Evolutionary conservation across 2,888 invertebrate species (phyloP), one percentile per base, ranked within the genome.

Genomic region (Campaea margaritaria): DNA sequence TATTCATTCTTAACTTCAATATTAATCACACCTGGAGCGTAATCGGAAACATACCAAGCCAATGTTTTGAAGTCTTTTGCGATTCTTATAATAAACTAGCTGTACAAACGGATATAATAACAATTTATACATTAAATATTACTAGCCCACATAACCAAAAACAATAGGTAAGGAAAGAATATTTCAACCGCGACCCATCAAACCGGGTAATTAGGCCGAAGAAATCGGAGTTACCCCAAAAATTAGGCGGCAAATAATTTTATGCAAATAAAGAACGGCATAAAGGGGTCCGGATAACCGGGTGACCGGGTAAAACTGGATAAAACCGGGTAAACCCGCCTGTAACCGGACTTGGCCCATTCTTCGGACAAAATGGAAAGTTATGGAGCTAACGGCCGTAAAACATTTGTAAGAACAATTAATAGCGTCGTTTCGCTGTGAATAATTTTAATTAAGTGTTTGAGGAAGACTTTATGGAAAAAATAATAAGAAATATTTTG

Each of bases 181-280:
- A 60, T 59, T 39, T 28, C 47, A 58, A 42, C 42, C 50, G 14
- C 27, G 14, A 28, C 41, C 38, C 50, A 39, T 38, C 41, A 41
- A 63, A 58, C 57, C 58, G 42, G 62, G 53, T 70, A 72, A 73
- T 73, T 70, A 72, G 61, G 62, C 57, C 50, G 57, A 59, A 62
- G 64, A 60, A 68, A 65, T 59, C 52, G 57, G 49, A 59, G 45
- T 53, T 52, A 54, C 55, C 57, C 64, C 31, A 67, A 69, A 69
- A 68, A 68, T 65, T 66, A 67, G 65, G 58, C 65, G 72, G 55
- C 48, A 67, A 66, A 71, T 71, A 71, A 69, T 67, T 69, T 70
- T 52, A 64, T 59, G 65, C 46, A 69, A 72, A 67, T 57, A 64
- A 54, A 58, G 55, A 55, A 50, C 16, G 50, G 31, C 45, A 57